These are phyloP conservation scores for Atta cephalotes DNA, from an alignment of 1,140 invertebrate genomes.

Conservation along the genomic window DNA sequence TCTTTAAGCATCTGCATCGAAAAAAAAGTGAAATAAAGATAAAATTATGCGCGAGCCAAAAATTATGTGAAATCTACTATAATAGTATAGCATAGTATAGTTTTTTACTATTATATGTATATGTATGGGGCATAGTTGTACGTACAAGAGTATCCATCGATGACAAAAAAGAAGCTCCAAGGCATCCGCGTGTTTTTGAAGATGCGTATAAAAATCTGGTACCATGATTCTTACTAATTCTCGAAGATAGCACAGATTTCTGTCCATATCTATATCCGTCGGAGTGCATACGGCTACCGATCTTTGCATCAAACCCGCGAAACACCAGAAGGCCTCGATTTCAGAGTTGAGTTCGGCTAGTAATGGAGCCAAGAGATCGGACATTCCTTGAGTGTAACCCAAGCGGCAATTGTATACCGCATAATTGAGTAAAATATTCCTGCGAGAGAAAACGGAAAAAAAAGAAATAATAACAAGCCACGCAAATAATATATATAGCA, in stretches of 20 bases:
- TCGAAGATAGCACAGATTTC: conserved; percentile 94
- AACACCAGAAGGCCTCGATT: conserved; percentile 97
- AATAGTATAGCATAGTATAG: too few relatives aligned
- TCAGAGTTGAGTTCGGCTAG: conserved; percentile 95
- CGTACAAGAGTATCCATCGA: conserved; percentile 96
- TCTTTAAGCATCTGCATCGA: conserved; percentile 91
- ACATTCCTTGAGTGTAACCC: conserved; percentile 97
- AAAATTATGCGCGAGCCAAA: not conserved
- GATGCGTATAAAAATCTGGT: conserved; percentile 94
- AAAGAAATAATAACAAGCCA: not conserved
- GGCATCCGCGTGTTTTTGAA: conserved; percentile 93
- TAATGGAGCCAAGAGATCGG: conserved; percentile 95
- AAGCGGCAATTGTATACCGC: conserved; percentile 94
- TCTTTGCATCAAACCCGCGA: conserved; percentile 96
- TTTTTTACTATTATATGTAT: not conserved
- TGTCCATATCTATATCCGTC: conserved; percentile 97
- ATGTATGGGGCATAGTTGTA: conserved; percentile 58
- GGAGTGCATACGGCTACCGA: conserved; percentile 96
- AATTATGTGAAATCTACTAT: too few relatives aligned
- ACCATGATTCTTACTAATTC: conserved; percentile 95
- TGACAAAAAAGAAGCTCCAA: conserved; percentile 96
- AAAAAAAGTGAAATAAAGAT: not conserved
- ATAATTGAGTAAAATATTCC: conserved; percentile 96
- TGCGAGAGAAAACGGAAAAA: conserved; percentile 72
- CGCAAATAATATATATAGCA: not conserved